Percentiles rank a stretch among this genome's conserved stretches.
These are phyloP conservation scores for Molanna angustata DNA, from an alignment of 2,888 invertebrate genomes.

Conservation along the genomic window DNA sequence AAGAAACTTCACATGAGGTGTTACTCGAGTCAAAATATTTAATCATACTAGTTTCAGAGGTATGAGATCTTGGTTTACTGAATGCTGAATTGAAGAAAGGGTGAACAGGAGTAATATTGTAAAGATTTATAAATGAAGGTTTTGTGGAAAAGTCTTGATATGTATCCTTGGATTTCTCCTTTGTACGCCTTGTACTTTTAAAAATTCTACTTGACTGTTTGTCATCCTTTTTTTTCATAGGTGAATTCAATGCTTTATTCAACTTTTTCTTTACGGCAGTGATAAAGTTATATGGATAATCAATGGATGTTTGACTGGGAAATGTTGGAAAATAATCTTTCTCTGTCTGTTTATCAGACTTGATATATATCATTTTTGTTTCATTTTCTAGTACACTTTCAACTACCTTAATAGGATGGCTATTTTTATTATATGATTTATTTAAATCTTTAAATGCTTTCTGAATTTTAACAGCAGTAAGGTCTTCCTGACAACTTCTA, in stretches of 20 bases:
- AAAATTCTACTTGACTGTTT: too few species aligned
- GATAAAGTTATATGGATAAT: background rate
- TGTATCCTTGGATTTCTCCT: background rate
- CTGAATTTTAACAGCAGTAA: too few species aligned
- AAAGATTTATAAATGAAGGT: constrained; percentile 7
- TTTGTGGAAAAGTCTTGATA: constrained; percentile 6
- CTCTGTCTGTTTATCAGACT: too few species aligned
- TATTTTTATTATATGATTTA: too few species aligned
- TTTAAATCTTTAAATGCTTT: too few species aligned
- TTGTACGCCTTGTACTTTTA: constrained; percentile 14
- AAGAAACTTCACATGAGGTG: constrained; percentile 1
- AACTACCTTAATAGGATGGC: too few species aligned
- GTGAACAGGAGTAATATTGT: background rate
- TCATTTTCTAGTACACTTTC: too few species aligned
- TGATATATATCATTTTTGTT: too few species aligned
- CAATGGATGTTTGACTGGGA: background rate
- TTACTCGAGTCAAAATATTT: constrained; percentile 10
- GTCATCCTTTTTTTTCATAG: background rate
- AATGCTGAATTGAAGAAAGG: background rate
- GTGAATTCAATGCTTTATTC: background rate
- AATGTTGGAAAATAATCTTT: too few species aligned
- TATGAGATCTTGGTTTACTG: constrained; percentile 1
- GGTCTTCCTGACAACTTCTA: too few species aligned
- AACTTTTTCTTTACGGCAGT: background rate
- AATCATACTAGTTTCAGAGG: background rate